Evolutionary conservation across 2,888 invertebrate genomes (phyloP), one percentile per base, ranked within the genome.

Genomic region (Timandra comae): DNA sequence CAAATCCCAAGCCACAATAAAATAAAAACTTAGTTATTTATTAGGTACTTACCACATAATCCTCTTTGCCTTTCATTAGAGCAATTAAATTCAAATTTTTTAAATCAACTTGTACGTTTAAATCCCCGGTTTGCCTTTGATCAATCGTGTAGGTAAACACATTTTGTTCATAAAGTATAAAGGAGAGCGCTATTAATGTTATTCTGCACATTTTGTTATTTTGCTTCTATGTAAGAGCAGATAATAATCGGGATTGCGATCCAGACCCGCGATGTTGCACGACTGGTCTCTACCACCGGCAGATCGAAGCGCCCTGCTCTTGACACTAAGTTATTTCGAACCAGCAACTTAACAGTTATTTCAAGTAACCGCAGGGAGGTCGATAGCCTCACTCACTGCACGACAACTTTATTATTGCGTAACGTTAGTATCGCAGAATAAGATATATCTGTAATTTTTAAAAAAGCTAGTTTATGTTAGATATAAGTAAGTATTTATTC

Each of bases 61-160:
- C 88, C 41, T 88, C 89, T 50, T 87, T 74, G 22, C 89, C 88
- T 50, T 89, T 88, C 43, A 91, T 59, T 20, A 92, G 63, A 4
- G 91, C 93, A 52, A 94, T 87, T 52, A 94, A 88, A 57, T 92
- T 89, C 43, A 94, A 86, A 72, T 94, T 91, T 76, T 93, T 94
- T 44, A 94, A 78, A 69, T 91, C 91, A 43, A 95, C 85, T 62
- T 93, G 93, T 46, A 95, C 90, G 71, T 95, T 95, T 49, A 91
- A 87, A 51, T 92, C 91, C 10, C 94, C 94, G 2, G 88, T 89
- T 77, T 95, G 94, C 26, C 91, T 88, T 70, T 94, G 93, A 69
- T 94, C 93, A 70, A 69, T 67, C 28, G 56, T 57, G 6, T 64
- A 61, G 1, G 69, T 57, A 39, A 62, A 55, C 11, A 56, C 67